phyloP scores from a whole-genome alignment of 2,797 vertebrate species.

The Leptatherina wallacei region DNA sequence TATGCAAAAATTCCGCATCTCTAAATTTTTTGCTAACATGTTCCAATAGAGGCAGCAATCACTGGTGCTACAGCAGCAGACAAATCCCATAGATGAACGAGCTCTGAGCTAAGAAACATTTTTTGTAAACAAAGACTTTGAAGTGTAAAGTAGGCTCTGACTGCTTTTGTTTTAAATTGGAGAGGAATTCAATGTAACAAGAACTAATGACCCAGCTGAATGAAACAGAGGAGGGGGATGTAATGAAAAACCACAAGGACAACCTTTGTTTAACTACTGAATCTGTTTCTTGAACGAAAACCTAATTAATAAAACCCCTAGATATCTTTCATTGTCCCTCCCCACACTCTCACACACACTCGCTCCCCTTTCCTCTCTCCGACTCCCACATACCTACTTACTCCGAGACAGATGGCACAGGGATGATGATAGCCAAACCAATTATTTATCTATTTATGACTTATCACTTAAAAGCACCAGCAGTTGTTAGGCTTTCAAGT shows the following conservation, averaged over 20 bases:
- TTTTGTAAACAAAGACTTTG: conserved; percentile 23
- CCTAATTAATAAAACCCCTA: conserved; percentile 30
- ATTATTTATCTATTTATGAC: conserved; percentile 99
- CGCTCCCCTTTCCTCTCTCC: conserved; percentile 13
- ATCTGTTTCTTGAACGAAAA: conserved; percentile 26
- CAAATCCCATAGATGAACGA: conserved; percentile 31
- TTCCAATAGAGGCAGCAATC: conserved; percentile 17
- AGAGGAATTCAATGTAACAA: conserved; percentile 12
- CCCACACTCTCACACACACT: conserved; percentile 7
- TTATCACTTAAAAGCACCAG: conserved; percentile 93
- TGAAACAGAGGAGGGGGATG: neutral
- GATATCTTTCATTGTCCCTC: conserved; percentile 20
- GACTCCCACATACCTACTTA: conserved; percentile 33
- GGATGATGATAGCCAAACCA: conserved; percentile 91
- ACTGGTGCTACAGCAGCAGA: conserved; percentile 12
- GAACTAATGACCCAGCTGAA: conserved; percentile 13
- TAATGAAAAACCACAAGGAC: conserved; percentile 13
- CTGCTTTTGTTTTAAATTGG: conserved; percentile 8
- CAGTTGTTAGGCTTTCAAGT: conserved; percentile 92
- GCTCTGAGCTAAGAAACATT: conserved; percentile 21
- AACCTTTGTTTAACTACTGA: conserved; percentile 13
- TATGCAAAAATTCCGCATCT: conserved; percentile 31
- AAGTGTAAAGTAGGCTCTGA: conserved; percentile 19
- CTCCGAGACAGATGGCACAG: conserved; percentile 90
- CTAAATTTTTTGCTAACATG: conserved; percentile 24